Percentiles rank a stretch among this genome's conserved stretches.
Evolutionary conservation across 2,797 vertebrate genomes (phyloP).

Genomic region (Clamator glandarius): DNA sequence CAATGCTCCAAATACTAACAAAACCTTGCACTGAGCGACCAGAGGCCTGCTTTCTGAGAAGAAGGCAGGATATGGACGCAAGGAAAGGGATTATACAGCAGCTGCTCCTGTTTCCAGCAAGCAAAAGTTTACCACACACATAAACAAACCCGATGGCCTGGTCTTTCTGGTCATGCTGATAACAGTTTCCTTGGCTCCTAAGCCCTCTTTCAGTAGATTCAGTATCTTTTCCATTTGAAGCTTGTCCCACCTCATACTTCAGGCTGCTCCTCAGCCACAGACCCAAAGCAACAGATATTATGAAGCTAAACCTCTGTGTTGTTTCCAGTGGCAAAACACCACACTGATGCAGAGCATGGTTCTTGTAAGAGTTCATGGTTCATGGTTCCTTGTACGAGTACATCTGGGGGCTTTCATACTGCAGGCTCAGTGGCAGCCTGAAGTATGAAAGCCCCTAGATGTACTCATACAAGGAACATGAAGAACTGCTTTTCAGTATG

Average conservation of each 20-base stretch:
- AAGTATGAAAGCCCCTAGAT: background rate
- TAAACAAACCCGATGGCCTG: background rate
- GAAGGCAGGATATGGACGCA: background rate
- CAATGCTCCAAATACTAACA: background rate
- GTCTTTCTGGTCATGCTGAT: background rate
- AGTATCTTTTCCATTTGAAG: rapidly evolving
- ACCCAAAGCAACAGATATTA: rapidly evolving
- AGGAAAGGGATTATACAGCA: background rate
- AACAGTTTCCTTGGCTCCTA: background rate
- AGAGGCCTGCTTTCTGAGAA: background rate
- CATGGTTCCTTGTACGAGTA: too few relatives aligned
- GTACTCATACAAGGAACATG: background rate
- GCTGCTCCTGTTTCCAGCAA: background rate
- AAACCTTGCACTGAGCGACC: background rate
- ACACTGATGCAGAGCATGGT: rapidly evolving
- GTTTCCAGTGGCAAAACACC: background rate
- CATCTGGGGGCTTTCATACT: too few relatives aligned
- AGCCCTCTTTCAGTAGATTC: rapidly evolving
- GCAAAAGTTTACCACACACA: background rate
- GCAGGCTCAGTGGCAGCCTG: background rate
- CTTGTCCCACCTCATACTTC: rapidly evolving
- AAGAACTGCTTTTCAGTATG: background rate
- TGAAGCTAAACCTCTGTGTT: rapidly evolving
- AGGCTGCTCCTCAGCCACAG: background rate
- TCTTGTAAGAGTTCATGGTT: too few relatives aligned